Evolutionary conservation across 2,888 invertebrate species (phyloP).

Genomic region (Eledone cirrhosa): DNA sequence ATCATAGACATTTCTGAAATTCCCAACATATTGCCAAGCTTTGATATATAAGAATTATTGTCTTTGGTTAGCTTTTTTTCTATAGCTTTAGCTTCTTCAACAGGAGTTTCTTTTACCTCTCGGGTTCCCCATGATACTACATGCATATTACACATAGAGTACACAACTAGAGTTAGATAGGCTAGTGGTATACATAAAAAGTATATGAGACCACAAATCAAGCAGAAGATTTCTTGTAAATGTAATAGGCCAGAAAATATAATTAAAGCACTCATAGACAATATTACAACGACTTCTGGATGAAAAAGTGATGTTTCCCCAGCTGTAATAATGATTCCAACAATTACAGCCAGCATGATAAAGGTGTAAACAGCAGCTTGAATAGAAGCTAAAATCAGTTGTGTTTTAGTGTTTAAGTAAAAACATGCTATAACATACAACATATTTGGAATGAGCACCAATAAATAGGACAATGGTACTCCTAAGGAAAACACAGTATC

Average conservation of each 20-base stretch:
- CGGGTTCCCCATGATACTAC: conserved; percentile 64
- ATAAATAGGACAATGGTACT: conserved; percentile 51
- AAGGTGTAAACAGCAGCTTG: conserved; percentile 56
- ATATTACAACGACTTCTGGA: conserved; percentile 61
- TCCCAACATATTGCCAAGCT: not conserved
- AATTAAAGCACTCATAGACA: conserved; percentile 52
- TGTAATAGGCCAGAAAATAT: conserved; percentile 54
- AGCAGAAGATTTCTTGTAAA: conserved; percentile 60
- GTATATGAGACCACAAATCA: conserved; percentile 55
- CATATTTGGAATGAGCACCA: conserved; percentile 50
- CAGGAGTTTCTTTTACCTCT: conserved; percentile 54
- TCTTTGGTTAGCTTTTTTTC: conserved; percentile 22
- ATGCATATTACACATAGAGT: conserved; percentile 61
- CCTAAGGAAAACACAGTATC: conserved; percentile 50
- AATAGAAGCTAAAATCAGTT: conserved; percentile 56
- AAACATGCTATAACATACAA: conserved; percentile 57
- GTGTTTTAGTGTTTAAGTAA: conserved; percentile 46
- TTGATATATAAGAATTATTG: not conserved
- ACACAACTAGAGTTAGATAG: conserved; percentile 63
- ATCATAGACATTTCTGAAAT: not conserved
- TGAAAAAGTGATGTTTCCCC: conserved; percentile 50
- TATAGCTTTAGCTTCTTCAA: conserved; percentile 37
- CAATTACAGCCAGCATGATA: conserved; percentile 62
- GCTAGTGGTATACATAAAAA: conserved; percentile 62
- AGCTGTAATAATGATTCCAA: conserved; percentile 54